phyloP scores from a whole-genome alignment of 2,113 vertebrate genomes.

The Leptosomus discolor region DNA sequence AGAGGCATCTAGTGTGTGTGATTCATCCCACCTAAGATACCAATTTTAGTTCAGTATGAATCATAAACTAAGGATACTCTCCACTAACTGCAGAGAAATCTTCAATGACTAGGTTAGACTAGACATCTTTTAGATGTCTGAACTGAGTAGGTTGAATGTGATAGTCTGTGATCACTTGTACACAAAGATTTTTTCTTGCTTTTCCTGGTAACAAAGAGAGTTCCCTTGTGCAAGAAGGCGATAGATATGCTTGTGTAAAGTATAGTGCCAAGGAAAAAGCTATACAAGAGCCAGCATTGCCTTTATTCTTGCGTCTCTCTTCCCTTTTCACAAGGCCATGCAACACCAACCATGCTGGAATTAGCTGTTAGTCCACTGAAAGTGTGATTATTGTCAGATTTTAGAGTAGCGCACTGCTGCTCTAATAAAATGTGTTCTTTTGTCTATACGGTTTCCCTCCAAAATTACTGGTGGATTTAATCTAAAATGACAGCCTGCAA shows the following conservation, averaged over 20 bases:
- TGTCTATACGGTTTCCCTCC: not conserved
- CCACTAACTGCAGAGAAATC: not conserved
- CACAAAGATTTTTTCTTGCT: not conserved
- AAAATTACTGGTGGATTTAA: slow-evolving; percentile 18
- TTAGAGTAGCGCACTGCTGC: not conserved
- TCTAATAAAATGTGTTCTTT: not conserved
- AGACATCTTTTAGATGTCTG: not conserved
- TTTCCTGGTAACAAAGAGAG: not conserved
- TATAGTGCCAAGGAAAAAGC: not conserved
- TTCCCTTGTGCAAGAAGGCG: not conserved
- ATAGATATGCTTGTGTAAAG: not conserved
- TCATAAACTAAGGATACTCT: slow-evolving; percentile 10
- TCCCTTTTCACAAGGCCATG: not conserved
- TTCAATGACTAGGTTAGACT: not conserved
- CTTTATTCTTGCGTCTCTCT: not conserved
- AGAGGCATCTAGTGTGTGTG: not conserved
- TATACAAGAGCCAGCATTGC: not conserved
- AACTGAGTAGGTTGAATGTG: not conserved
- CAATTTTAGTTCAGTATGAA: not conserved
- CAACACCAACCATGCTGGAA: not conserved
- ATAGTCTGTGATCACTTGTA: not conserved
- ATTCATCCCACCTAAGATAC: not conserved
- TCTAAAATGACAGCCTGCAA: not conserved
- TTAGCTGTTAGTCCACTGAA: not conserved
- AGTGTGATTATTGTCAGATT: not conserved